Conservation (phyloP, 2,797 vertebrate species). For the Argya squamiceps region DNA sequence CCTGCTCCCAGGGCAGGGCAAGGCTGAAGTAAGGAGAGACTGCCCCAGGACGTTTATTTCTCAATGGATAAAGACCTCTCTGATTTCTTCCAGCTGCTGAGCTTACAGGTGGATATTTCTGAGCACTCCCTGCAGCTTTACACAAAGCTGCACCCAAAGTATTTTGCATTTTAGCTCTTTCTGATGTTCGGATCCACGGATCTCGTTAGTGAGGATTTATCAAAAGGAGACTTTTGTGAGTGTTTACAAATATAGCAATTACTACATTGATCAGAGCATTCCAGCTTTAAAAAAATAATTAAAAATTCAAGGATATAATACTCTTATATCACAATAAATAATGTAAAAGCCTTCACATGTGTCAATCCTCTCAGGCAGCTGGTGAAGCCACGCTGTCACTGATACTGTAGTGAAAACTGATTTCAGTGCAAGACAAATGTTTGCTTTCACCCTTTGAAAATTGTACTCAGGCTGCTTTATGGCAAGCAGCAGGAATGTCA, state of each 20-base stretch:
- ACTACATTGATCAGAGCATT: not conserved
- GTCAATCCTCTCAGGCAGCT: not conserved
- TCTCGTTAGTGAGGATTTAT: not conserved
- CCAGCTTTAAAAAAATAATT: not conserved
- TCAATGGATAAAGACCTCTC: not conserved
- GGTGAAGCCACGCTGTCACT: not conserved
- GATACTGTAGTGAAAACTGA: not conserved
- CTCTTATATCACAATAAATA: not conserved
- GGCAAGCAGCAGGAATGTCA: not conserved
- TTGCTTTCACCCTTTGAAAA: not conserved
- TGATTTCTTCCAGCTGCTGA: not conserved
- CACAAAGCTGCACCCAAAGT: not conserved
- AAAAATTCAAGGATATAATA: not conserved
- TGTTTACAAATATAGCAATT: not conserved
- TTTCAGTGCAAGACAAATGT: not conserved
- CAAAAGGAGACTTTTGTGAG: not conserved
- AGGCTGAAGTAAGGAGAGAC: not conserved
- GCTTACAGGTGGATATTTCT: not conserved
- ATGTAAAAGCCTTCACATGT: not conserved
- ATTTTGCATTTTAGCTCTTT: not conserved
- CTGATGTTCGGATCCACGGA: not conserved
- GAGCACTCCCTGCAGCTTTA: not conserved
- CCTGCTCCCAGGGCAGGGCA: not conserved
- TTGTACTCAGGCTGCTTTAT: not conserved
- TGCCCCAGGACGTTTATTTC: not conserved